Evolutionary conservation across 2,113 vertebrate genomes (phyloP).

Genomic region (Eolophus roseicapilla): DNA sequence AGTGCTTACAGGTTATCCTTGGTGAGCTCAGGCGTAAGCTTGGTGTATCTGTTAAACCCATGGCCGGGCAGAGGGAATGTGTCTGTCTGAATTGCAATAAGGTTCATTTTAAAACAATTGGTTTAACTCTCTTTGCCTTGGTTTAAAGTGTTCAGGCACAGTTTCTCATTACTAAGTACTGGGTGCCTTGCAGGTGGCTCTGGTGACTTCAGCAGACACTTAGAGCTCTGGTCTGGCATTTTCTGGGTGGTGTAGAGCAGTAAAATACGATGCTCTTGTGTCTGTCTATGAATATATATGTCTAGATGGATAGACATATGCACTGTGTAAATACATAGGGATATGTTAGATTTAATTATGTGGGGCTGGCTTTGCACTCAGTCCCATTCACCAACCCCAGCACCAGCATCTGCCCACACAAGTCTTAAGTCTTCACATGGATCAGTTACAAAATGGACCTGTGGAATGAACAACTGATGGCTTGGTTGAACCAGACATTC

Average conservation of each 20-base stretch:
- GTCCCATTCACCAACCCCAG: background rate
- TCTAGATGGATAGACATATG: background rate
- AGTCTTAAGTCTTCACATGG: background rate
- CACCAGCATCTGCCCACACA: background rate
- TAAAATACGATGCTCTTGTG: background rate
- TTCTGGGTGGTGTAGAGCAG: background rate
- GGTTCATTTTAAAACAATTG: background rate
- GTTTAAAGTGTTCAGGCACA: background rate
- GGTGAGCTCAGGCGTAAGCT: conserved; percentile 42
- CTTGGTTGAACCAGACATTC: background rate
- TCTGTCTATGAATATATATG: too few relatives aligned
- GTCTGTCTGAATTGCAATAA: conserved; percentile 5
- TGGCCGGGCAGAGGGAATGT: conserved; percentile 4
- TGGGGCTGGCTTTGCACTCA: background rate
- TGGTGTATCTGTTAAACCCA: background rate
- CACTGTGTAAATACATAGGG: background rate
- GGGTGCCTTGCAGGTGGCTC: background rate
- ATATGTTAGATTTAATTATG: accelerated
- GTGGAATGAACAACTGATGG: too few relatives aligned
- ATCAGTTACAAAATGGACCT: background rate
- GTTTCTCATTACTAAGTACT: background rate
- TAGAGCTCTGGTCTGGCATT: background rate
- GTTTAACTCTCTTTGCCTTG: background rate
- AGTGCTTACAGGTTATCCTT: conserved; percentile 47
- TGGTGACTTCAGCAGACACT: background rate